Evolutionary conservation across 2,888 invertebrate species (phyloP), one percentile per base, ranked within the genome.

Genomic region (Euclidia mi): DNA sequence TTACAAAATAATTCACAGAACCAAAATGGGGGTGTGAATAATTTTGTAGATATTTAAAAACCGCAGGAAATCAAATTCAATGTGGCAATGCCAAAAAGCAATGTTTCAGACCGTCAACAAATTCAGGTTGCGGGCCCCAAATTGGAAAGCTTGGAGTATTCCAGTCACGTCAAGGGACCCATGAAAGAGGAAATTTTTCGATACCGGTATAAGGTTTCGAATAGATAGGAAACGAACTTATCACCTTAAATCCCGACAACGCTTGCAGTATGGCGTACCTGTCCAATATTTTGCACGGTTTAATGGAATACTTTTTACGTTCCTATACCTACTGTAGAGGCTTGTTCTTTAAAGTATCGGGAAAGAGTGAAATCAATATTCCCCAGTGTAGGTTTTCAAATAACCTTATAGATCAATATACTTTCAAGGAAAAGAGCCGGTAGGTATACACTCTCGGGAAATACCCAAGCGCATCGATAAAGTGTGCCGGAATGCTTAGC

Each of bases 161-260:
- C 28, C 28, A 50, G 42, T 29, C 49, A 50, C 42, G 49, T 50
- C 42, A 14, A 6, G 35, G 34, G 48, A 41, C 12, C 32, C 18
- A 41, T 48, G 48, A 41, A 41, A 17, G 34, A 42, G 49, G 49
- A 28, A 50, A n/a, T 50, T 42, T 49, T 50, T 42, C 49, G 49
- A 49, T 50, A 41, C 48, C 35, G 28, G 42, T 50, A 43, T 35
- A 25, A 34, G 49, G 31, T 32, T 28, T 28, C 11, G 4, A n/a
- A 17, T 32, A 35, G 35, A 50, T 50, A 28, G 28, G 35, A 34
- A 25, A 10, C 12, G 14, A 42, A 50, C 49, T 42, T 42, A 50
- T 50, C 35, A 50, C 42, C 49, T 28, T 42, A 35, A 50, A 50
- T 50, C 49, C 18, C n/a, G n/a, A 35, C 35, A 34, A 31, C 25